Conservation (phyloP, 2,113 vertebrate genomes). For the Gobius niger region DNA sequence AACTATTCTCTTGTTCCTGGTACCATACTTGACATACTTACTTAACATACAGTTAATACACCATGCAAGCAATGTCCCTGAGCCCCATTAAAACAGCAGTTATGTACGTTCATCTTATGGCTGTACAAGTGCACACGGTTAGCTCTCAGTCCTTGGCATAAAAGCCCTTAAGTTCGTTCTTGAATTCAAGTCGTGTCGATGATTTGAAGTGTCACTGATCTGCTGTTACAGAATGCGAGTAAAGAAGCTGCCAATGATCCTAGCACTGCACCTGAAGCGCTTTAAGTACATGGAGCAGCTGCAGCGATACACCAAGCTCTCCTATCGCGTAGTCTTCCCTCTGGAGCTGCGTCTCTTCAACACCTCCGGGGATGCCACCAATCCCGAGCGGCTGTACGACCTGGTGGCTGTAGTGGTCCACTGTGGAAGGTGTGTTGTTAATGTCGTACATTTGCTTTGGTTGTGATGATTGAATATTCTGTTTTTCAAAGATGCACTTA, state of each 20-base stretch:
- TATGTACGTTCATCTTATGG: no score
- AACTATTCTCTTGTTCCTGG: no score
- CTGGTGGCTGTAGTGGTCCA: constrained; percentile 94
- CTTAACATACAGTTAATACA: no score
- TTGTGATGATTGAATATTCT: no score
- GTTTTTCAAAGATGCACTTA: no score
- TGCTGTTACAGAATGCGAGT: constrained; percentile 86
- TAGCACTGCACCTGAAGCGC: constrained; percentile 94
- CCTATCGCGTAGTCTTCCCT: constrained; percentile 94
- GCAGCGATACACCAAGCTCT: constrained; percentile 95
- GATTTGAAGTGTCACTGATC: background rate
- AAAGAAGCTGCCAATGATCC: constrained; percentile 96
- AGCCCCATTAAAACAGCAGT: no score
- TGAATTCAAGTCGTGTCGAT: background rate
- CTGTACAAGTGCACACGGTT: no score
- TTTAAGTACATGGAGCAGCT: constrained; percentile 98
- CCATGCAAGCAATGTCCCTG: no score
- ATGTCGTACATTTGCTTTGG: background rate
- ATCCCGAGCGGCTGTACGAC: constrained; percentile 94
- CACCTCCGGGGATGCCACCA: constrained; percentile 93
- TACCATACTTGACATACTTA: no score
- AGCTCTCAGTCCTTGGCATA: background rate
- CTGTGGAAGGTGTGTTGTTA: constrained; percentile 86
- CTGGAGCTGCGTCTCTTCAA: constrained; percentile 97
- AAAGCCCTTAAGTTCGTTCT: background rate